phyloP scores from a whole-genome alignment of 2,888 invertebrate genomes.

The Zele albiditarsus region DNA sequence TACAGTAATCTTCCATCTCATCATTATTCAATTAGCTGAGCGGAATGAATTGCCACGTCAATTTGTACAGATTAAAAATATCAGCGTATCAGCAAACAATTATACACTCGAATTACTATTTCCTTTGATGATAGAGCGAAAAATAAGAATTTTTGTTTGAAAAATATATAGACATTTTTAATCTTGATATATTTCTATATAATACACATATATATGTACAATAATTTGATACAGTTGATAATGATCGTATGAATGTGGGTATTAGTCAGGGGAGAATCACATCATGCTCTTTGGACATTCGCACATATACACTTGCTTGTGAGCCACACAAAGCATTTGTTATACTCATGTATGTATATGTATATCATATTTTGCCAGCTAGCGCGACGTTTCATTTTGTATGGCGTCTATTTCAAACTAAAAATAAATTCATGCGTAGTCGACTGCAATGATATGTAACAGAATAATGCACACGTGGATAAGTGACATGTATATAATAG shows the following conservation, averaged over 20 bases:
- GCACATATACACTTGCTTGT: constrained; percentile 6
- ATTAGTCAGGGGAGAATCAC: constrained; percentile 27
- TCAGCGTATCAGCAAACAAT: constrained; percentile 1
- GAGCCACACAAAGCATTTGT: constrained; percentile 22
- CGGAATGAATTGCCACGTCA: not conserved
- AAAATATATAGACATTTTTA: not conserved
- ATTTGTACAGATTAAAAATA: not conserved
- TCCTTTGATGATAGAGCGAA: not conserved
- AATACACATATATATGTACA: constrained; percentile 1
- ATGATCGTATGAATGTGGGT: constrained; percentile 4
- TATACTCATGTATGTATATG: constrained; percentile 9
- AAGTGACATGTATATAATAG: not conserved
- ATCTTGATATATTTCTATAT: not conserved
- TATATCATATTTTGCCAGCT: not conserved
- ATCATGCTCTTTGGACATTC: constrained; percentile 34
- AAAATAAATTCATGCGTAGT: constrained; percentile 13
- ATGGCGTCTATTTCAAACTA: constrained; percentile 1
- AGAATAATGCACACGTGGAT: not conserved
- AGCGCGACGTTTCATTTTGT: constrained; percentile 3
- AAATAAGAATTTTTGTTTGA: not conserved
- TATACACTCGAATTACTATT: not conserved
- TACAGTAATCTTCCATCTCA: not conserved
- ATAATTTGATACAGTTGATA: constrained; percentile 18
- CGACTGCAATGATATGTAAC: not conserved
- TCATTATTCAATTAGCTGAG: constrained; percentile 22